Evolutionary conservation across 2,797 vertebrate species (phyloP), one percentile per base, ranked within the genome.

Genomic region (Catamblyrhynchus diadema): DNA sequence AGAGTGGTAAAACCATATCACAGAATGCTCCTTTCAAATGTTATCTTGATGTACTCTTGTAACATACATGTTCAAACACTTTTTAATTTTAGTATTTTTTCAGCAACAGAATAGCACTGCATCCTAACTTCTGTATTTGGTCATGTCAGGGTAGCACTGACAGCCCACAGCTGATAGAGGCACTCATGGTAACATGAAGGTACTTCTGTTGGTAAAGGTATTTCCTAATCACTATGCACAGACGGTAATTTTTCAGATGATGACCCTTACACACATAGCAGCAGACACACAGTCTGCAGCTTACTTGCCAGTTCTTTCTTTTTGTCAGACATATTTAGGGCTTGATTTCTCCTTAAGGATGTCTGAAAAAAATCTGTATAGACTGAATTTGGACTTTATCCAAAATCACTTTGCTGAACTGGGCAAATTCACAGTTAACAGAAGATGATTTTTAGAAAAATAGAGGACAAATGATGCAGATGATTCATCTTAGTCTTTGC

Each of bases 161-260:
- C 45, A 66, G 61, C 75, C 61, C 82, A 65, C 16, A 75, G 47
- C 47, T 93, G 47, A n/a, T 21, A 74, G 2, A 96, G 94, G 94
- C 94, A 94, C 94, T 94, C 89, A 7, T 12, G 94, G 95, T 70
- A 78, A 62, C 1, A 5, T 8, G 9, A 90, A 92, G 80, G 91
- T 92, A 84, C 48, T 93, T 71, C 14, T 64, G 19, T 62, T 25
- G 41, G 62, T 22, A 7, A 13, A 74, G 66, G 27, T 30, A 28
- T 80, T 86, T 88, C 45, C 42, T 62, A n/a, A 45, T 74, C 33
- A 51, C 39, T 66, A 3, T 18, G 24, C 42, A 59, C 19, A 59
- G 41, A 45, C 32, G 56, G 9, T 4, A 71, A 50, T 8, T 64
- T 27, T 53, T 47, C 2, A 0, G 54, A 73, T 15, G 23, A 32